Evolutionary conservation across 2,888 invertebrate species (phyloP).

Genomic region (Sarcophaga subvicina): DNA sequence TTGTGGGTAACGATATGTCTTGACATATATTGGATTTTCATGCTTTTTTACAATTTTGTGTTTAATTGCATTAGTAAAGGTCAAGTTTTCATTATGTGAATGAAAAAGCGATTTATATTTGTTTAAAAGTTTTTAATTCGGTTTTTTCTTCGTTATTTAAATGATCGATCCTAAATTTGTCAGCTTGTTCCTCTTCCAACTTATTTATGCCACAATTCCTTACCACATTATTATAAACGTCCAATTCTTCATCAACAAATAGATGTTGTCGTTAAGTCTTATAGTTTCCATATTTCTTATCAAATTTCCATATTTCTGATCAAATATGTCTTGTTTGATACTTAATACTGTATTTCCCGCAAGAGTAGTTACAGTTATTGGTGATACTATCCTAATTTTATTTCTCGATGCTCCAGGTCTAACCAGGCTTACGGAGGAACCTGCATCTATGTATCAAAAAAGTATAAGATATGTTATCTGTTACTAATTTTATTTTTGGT

Average conservation of each 20-base stretch:
- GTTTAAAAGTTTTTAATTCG: slow-evolving; percentile 22
- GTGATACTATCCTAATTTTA: slow-evolving; percentile 24
- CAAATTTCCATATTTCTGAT: slow-evolving; percentile 17
- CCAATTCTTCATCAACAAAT: slow-evolving; percentile 72
- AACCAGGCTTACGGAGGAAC: slow-evolving; percentile 54
- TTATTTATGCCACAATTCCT: background rate
- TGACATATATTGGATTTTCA: slow-evolving; percentile 2
- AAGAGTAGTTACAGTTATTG: slow-evolving; percentile 50
- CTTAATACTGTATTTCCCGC: slow-evolving; percentile 34
- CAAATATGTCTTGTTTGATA: slow-evolving; percentile 34
- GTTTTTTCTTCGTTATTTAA: background rate
- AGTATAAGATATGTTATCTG: slow-evolving; percentile 43
- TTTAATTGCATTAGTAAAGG: slow-evolving; percentile 53
- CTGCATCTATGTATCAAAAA: slow-evolving; percentile 46
- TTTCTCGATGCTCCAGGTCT: slow-evolving; percentile 35
- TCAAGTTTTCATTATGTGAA: slow-evolving; percentile 39
- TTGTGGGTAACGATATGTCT: background rate
- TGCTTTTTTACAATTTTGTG: slow-evolving; percentile 21
- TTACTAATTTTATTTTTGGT: slow-evolving; percentile 36
- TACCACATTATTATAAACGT: slow-evolving; percentile 9
- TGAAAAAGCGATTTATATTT: slow-evolving; percentile 75
- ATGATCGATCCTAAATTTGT: slow-evolving; percentile 33
- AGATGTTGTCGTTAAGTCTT: slow-evolving; percentile 20
- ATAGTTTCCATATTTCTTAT: slow-evolving; percentile 22
- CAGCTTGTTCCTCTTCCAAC: slow-evolving; percentile 12